Base-by-base conservation (phyloP, 2,888 invertebrate species). In the Lasioglossum figueresi region DNA sequence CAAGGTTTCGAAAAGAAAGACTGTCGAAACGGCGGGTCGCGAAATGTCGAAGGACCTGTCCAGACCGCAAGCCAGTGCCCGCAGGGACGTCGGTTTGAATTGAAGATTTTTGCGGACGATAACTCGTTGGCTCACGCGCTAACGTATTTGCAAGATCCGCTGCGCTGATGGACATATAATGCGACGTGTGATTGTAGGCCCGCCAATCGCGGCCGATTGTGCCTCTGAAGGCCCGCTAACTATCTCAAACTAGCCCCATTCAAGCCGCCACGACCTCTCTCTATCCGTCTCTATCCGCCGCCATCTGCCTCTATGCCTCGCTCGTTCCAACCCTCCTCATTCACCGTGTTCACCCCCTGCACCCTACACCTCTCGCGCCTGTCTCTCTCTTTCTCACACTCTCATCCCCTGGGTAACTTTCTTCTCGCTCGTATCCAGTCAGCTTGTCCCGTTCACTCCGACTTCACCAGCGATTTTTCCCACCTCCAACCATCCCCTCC, bases 191-290 rank as follows among this genome's bases (percentile, higher is more conserved):
- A 94, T 94, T 94, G 93, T 94, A 94, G 93, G 93, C 93, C 93
- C 93, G 93, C 93, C 94, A 94, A 94, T 94, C 94, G 94, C 91
- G 93, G 92, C 91, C 94, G 94, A 94, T 94, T 94, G 94, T 94
- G 92, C 92, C 93, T 92, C 93, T 94, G 94, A 94, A 94, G 94
- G 93, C 94, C 93, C 93, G 93, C 93, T 94, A 94, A 94, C 94
- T 94, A 94, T 94, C 94, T 94, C 94, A 94, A 94, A 94, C 94
- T 94, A 94, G 94, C 94, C 93, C 94, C 93, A 94, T 94, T 94
- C 94, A 94, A 93, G 91, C 93, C 89, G 89, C 92, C 92, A 89
- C 92, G 91, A 93, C 91, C 92, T 92, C 93, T 89, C 91, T 90
- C 91, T 90, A 89, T 89, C 88, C 83, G 73, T 89, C 83, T 91